A percentile compares a stretch with the other conserved stretches of the same genome.
phyloP scores from a whole-genome alignment of 2,113 vertebrate genomes.

The Mus spicilegus region DNA sequence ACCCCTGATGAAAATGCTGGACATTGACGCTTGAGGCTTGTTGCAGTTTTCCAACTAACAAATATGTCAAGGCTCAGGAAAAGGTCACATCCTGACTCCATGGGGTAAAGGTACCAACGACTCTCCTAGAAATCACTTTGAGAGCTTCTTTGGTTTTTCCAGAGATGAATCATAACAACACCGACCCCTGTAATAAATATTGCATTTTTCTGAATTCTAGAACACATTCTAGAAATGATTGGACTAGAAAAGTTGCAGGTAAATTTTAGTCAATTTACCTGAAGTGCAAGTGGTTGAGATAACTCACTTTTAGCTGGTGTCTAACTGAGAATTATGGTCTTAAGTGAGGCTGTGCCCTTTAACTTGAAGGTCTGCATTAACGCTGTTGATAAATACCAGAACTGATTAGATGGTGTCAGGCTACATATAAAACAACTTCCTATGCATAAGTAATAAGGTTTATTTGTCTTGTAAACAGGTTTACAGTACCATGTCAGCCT shows the following conservation, averaged over 20 bases:
- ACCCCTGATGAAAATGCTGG: background rate
- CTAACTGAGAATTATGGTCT: background rate
- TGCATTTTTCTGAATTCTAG: background rate
- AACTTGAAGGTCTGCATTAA: background rate
- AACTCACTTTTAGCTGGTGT: background rate
- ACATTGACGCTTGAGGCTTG: background rate
- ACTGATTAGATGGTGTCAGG: background rate
- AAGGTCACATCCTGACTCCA: background rate
- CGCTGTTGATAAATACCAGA: background rate
- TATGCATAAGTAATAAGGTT: background rate
- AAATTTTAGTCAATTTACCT: background rate
- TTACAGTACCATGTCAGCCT: background rate
- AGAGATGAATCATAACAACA: background rate
- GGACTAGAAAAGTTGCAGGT: background rate
- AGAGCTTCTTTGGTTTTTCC: background rate
- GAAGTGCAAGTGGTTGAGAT: background rate
- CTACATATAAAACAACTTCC: background rate
- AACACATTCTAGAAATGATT: background rate
- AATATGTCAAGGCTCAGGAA: background rate
- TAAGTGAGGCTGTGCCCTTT: background rate
- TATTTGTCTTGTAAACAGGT: background rate
- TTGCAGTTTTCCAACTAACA: background rate
- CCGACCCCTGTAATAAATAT: too few species aligned
- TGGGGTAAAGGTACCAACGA: background rate
- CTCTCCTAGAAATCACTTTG: background rate